Conservation (phyloP, 2,113 vertebrate genomes). For the Thinocorus orbignyianus region DNA sequence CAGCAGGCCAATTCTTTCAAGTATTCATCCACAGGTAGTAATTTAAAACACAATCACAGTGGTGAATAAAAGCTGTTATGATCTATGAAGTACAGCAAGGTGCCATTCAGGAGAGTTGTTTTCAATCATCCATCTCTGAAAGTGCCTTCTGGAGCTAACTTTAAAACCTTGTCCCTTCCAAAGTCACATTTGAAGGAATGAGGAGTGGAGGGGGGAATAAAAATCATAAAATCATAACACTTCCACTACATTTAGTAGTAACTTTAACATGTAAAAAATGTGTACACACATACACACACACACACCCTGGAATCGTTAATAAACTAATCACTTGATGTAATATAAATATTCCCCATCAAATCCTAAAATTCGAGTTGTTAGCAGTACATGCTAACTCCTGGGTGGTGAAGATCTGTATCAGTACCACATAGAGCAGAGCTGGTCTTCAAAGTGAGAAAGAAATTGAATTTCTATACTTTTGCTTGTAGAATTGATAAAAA, state of each 20-base stretch:
- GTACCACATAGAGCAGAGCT: neutral
- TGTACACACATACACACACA: neutral
- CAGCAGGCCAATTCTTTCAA: conserved; percentile 51
- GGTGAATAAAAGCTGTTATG: conserved; percentile 58
- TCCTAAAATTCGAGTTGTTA: neutral
- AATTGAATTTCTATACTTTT: neutral
- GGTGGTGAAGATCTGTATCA: neutral
- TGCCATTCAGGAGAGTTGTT: conserved; percentile 44
- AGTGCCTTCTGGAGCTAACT: conserved; percentile 39
- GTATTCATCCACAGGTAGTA: conserved; percentile 54
- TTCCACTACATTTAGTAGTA: neutral
- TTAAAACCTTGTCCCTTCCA: conserved; percentile 14
- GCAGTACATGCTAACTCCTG: neutral
- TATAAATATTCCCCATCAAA: neutral
- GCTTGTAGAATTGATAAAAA: neutral
- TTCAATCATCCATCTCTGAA: conserved; percentile 42
- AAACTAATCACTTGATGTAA: neutral
- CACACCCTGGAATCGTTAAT: neutral
- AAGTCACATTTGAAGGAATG: conserved; percentile 30
- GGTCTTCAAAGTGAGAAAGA: neutral
- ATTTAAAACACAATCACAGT: conserved; percentile 60
- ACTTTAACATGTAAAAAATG: neutral
- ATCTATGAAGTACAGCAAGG: conserved; percentile 55
- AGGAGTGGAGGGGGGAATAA: too few species aligned
- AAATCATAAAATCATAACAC: neutral